phyloP scores from a whole-genome alignment of 1,140 invertebrate genomes.

The Trichoplusia ni region DNA sequence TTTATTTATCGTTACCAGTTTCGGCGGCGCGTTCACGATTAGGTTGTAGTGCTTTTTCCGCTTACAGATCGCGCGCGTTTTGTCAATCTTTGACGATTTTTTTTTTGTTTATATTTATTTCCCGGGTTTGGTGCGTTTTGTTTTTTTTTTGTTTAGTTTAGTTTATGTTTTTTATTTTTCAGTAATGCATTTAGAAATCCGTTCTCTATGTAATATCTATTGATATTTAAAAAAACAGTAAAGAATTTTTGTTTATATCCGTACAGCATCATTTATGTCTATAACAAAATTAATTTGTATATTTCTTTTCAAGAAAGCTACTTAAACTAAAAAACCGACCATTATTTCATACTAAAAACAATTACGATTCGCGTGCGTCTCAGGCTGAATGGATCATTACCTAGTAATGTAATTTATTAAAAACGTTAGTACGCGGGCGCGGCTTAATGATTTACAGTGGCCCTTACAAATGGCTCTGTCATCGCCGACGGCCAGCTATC shows the following conservation, averaged over 20 bases:
- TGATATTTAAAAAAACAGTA: not conserved
- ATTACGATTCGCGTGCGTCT: slow-evolving; percentile 29
- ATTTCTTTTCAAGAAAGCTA: too few species aligned
- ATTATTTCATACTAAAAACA: too few species aligned
- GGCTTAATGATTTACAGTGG: slow-evolving; percentile 57
- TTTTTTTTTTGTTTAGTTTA: not conserved
- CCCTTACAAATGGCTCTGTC: slow-evolving; percentile 70
- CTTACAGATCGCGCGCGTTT: slow-evolving; percentile 72
- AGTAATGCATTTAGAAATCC: too few species aligned
- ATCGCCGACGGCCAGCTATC: slow-evolving; percentile 58
- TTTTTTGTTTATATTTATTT: not conserved
- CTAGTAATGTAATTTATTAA: slow-evolving; percentile 52
- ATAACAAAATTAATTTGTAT: too few species aligned
- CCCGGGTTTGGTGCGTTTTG: not conserved
- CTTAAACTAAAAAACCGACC: too few species aligned
- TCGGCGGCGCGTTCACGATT: slow-evolving; percentile 72
- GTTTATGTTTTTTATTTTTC: not conserved
- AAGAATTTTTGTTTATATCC: too few species aligned
- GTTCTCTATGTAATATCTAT: not conserved
- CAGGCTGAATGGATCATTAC: slow-evolving; percentile 44
- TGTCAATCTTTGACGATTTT: slow-evolving; percentile 60
- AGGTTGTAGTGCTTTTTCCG: slow-evolving; percentile 76
- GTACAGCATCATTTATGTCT: too few species aligned
- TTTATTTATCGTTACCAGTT: slow-evolving; percentile 80
- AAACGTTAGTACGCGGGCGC: slow-evolving; percentile 45